Evolutionary conservation across 2,113 vertebrate species (phyloP), one percentile per base, ranked within the genome.

Genomic region (Mohoua ochrocephala): DNA sequence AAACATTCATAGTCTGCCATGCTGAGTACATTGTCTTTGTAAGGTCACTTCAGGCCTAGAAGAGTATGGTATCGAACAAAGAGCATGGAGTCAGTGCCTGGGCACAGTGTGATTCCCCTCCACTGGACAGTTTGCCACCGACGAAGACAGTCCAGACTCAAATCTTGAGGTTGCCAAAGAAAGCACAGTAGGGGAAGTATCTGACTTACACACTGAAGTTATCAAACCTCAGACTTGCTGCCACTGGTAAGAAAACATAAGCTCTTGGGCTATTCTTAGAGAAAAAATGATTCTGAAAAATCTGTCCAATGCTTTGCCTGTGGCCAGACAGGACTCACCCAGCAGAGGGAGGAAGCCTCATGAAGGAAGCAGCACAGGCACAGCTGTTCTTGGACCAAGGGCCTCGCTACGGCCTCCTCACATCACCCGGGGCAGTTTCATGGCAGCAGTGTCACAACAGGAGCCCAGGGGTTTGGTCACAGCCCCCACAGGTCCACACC

Each of bases 41-140:
- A 97, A 97, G 96, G 97, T 96, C 97, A 97, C 97, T 97, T 96
- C 90, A 93, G 94, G 97, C 96, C 95, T 84, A 26, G 35, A 75
- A 81, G 76, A 75, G 91, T 59, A 71, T 3, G 61, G 61, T 71
- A 45, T 64, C 1, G 0, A 94, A 73, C 65, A 67, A 61, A 54
- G 56, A 78, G 80, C 13, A 1, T 17, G 53, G 61, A 83, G 70
- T 64, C 67, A 39, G 78, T n/a, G 76, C 61, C 86, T 11, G 3
- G 78, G 86, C 68, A 91, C 44, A 81, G 64, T 31, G 56, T 2
- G 6, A 47, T 57, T 49, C 50, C 44, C 42, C 71, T 84, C 63
- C 59, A 10, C 82, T 60, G 70, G 35, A 76, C 63, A 70, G 31
- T 59, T 64, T 70, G 56, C 41, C 68, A 68, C 61, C 3, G 1